Base-by-base conservation (phyloP, 30 jellyfish, hydroid and myxozoan species). In the Hydractinia echinata region DNA sequence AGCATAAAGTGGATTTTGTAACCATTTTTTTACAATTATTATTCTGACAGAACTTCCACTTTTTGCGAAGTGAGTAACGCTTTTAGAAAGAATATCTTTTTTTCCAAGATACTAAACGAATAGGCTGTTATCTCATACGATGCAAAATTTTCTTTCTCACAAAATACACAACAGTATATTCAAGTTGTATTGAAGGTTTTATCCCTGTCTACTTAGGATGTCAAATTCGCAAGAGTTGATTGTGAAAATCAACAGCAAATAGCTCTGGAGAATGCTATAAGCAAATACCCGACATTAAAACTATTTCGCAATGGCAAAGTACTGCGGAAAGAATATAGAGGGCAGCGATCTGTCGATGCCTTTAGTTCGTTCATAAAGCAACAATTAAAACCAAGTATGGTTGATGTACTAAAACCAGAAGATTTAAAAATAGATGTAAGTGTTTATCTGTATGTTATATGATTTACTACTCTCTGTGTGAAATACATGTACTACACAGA, bases 261-360 rank as follows among this genome's bases (percentile, higher is more conserved):
- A 55, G 89, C 99, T 54, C 74, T 89, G 13, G 88, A 87, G 7
- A 93, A 93, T 82, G 89, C 74, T 48, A 82, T 93, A 21, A 77
- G 96, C n/a, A 93, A 93, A 82, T 93, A 93, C 66, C 99, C 99
- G 55, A 93, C 99, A 67, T 53, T 93, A 49, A 93, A 93, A 85
- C 73, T 93, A 16, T 93, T 83, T 67, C 76, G 96, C 60, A 84
- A 87, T 87, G 99, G 99, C 67, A 81, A 83, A 83, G 95, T 89
- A 61, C 81, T 86, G 91, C 78, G 96, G 51, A 95, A 95, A 77
- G 99, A 95, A 84, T 95, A 95, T 81, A 76, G 97, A 60, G 99
- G 99, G 58, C 97, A 86, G 67, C 86, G 99, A 30, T 89, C 99
- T 8, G 99, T 90, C 16, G 99, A 95, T 87, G 99, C 99, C 7